Conservation (phyloP, 35 echinoderm and acorn worm species). For the Anneissia japonica region DNA sequence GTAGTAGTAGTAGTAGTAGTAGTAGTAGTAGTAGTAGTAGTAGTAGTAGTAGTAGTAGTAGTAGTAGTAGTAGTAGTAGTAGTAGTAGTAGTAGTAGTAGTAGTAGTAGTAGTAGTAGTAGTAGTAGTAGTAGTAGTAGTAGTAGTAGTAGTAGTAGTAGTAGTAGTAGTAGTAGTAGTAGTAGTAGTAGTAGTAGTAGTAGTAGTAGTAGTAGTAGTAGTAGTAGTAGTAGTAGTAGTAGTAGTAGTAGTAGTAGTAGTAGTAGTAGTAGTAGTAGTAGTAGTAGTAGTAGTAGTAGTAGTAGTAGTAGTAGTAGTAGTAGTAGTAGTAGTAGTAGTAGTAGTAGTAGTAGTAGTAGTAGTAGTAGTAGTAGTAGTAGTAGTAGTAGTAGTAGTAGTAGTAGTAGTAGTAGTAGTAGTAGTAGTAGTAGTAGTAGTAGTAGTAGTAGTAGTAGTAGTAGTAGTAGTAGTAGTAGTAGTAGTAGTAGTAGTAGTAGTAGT, state of each 20-base stretch:
- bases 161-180: constrained; percentile 4
- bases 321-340: constrained; percentile 3
- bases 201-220: constrained; percentile 3
- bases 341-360: constrained; percentile 4
- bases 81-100: constrained; percentile 3
- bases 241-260: constrained; percentile 3
- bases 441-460: constrained; percentile 3
- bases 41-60: constrained; percentile 4
- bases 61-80: constrained; percentile 3
- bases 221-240: constrained; percentile 4
- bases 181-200: constrained; percentile 3
- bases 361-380: constrained; percentile 3
- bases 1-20: constrained; percentile 3
- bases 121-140: constrained; percentile 3
- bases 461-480: constrained; percentile 4
- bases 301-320: constrained; percentile 3
- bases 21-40: constrained; percentile 3
- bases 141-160: constrained; percentile 3
- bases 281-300: constrained; percentile 4
- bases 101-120: constrained; percentile 4
- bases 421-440: constrained; percentile 3
- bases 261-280: constrained; percentile 3
- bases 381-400: constrained; percentile 3
- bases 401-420: constrained; percentile 4
- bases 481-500: constrained; percentile 3